phyloP scores from a whole-genome alignment of 2,113 vertebrate species.

The Micromys minutus region DNA sequence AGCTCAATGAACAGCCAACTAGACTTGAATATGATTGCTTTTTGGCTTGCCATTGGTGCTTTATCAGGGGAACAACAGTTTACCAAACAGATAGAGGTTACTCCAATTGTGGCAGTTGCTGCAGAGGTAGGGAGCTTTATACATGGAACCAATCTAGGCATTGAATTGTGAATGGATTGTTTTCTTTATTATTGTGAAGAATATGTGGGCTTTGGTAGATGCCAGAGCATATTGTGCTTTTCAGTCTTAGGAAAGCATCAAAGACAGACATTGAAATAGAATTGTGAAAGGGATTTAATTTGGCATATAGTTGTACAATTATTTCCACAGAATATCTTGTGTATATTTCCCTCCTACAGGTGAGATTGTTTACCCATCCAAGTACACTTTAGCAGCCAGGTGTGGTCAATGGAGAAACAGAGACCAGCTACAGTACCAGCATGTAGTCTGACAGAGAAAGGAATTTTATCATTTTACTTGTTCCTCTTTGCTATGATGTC shows the following conservation, averaged over 20 bases:
- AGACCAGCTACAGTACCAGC: not conserved
- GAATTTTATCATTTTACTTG: not conserved
- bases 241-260: not conserved
- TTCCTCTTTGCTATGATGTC: not conserved
- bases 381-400: not conserved
- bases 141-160: not conserved
- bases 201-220: not conserved
- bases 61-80: not conserved
- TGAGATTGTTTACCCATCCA: no score
- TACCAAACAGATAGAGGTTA: not conserved
- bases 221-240: not conserved
- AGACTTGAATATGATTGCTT: not conserved
- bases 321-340: not conserved
- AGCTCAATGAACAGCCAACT: not conserved
- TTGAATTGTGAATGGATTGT: not conserved
- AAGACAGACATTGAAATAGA: not conserved
- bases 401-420: not conserved
- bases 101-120: not conserved
- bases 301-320: not conserved
- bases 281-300: not conserved
- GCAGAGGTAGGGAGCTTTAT: not conserved
- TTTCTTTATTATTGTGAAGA: not conserved
- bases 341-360: not conserved
- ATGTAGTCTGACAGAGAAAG: not conserved
- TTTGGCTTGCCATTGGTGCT: not conserved